Evolutionary conservation across 2,797 vertebrate genomes (phyloP).

Genomic region (Tauraco hartlaubi): DNA sequence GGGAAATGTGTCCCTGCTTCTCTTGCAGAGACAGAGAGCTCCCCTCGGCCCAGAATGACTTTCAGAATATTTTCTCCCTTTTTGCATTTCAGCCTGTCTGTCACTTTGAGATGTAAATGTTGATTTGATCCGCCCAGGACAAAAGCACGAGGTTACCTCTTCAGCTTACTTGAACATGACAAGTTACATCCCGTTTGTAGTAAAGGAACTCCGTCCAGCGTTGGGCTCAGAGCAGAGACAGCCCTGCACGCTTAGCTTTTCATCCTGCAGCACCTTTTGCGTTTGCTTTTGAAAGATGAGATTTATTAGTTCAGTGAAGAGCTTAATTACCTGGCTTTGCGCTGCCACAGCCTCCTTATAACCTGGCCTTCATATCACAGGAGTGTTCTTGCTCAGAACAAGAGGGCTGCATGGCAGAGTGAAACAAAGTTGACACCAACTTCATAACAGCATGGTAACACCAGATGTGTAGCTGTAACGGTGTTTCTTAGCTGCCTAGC

Average conservation of each 20-base stretch:
- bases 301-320: neutral
- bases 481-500: neutral
- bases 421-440: neutral
- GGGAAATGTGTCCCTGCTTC: neutral
- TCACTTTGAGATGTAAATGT: conserved; percentile 1
- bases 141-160: neutral
- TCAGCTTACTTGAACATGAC: neutral
- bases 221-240: neutral
- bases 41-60: conserved; percentile 11
- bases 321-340: neutral
- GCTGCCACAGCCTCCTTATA: neutral
- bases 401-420: neutral
- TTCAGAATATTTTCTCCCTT: conserved; percentile 40
- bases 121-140: neutral
- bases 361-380: neutral
- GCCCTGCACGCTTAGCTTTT: neutral
- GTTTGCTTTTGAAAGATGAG: neutral
- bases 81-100: neutral
- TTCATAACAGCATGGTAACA: neutral
- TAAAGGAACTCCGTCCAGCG: neutral
- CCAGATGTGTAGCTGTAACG: neutral
- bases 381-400: neutral
- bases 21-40: neutral
- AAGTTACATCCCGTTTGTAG: neutral
- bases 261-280: neutral